Percentiles rank a stretch among this genome's conserved stretches.
Conservation (phyloP, 2,888 invertebrate genomes). For the Ypsolopha scabrella region DNA sequence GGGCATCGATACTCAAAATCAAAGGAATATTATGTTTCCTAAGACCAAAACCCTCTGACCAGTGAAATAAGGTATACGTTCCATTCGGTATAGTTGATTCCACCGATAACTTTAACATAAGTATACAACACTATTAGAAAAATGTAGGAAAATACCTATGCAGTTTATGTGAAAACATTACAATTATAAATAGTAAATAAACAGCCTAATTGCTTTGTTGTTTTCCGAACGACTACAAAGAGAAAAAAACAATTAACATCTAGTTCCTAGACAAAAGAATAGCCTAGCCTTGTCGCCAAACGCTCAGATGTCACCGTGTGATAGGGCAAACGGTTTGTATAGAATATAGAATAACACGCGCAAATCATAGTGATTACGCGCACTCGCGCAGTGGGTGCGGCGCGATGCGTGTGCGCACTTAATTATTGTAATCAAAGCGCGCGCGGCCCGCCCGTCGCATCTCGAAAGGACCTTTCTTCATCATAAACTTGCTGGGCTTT, state of each 20-base stretch:
- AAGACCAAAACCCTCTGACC: too few species aligned
- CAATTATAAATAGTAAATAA: too few species aligned
- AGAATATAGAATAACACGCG: constrained; percentile 61
- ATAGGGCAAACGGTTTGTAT: constrained; percentile 51
- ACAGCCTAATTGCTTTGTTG: too few species aligned
- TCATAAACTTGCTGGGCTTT: constrained; percentile 16
- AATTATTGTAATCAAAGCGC: constrained; percentile 61
- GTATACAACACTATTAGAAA: too few species aligned
- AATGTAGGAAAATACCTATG: too few species aligned
- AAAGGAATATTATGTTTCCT: too few species aligned
- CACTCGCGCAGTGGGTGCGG: constrained; percentile 33
- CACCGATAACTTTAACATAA: too few species aligned
- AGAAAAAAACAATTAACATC: background rate
- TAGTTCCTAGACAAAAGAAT: background rate
- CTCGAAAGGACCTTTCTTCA: constrained; percentile 8
- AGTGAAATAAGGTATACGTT: too few species aligned
- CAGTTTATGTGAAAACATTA: too few species aligned
- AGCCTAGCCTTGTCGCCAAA: background rate
- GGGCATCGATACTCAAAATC: too few species aligned
- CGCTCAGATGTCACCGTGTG: constrained; percentile 36
- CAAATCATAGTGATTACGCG: constrained; percentile 65
- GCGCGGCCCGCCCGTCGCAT: constrained; percentile 27
- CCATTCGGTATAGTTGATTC: too few species aligned
- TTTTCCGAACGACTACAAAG: too few species aligned
- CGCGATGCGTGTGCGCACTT: constrained; percentile 45